These are phyloP conservation scores for Epistrophella euchroma DNA, from an alignment of 2,888 invertebrate genomes.

Conservation along the genomic window DNA sequence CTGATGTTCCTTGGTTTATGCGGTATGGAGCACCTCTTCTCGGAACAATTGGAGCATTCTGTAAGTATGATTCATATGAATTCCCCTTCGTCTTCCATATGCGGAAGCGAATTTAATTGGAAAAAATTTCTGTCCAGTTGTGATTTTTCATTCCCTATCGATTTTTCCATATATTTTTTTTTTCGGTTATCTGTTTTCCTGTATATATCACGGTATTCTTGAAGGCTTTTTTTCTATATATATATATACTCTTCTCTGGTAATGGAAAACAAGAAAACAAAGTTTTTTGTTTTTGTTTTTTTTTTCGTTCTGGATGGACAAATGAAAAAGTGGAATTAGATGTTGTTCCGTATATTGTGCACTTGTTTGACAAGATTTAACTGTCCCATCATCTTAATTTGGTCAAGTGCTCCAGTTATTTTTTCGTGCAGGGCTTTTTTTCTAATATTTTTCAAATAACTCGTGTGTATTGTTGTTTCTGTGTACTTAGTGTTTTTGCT, in stretches of 20 bases:
- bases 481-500: conserved; percentile 53
- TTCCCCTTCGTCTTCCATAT: conserved; percentile 28
- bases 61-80: conserved; percentile 85
- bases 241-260: conserved; percentile 43
- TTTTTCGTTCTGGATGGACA: conserved; percentile 22
- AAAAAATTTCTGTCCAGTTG: conserved; percentile 24
- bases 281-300: conserved; percentile 10
- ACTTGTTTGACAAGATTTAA: conserved; percentile 68
- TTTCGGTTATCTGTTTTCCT: conserved; percentile 77
- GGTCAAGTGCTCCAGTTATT: conserved; percentile 71
- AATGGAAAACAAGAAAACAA: conserved; percentile 56
- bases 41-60: conserved; percentile 92
- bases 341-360: conserved; percentile 52
- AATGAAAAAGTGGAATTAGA: conserved; percentile 30
- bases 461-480: conserved; percentile 59
- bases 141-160: conserved; percentile 78
- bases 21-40: conserved; percentile 93
- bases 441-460: conserved; percentile 27
- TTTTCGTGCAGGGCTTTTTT: conserved; percentile 30
- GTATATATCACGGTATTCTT: conserved; percentile 63
- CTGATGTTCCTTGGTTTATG: conserved; percentile 95
- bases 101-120: conserved; percentile 3
- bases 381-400: conserved; percentile 58
- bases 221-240: conserved; percentile 65
- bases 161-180: conserved; percentile 80